Evolutionary conservation across 2,113 vertebrate species (phyloP).

Genomic region (Oncorhynchus tshawytscha): DNA sequence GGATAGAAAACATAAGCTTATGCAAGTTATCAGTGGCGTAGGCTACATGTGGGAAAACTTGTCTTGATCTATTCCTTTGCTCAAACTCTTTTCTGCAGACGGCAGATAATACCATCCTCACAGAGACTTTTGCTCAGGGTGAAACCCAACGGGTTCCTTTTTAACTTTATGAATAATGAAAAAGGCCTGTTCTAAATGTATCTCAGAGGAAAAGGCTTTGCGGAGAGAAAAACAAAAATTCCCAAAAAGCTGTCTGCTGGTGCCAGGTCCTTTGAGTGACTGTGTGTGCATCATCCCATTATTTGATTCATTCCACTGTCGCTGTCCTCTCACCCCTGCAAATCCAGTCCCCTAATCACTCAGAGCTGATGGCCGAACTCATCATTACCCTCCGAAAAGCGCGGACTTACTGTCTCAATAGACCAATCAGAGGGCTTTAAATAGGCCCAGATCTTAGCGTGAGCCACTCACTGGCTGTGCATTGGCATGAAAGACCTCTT

Average conservation of each 20-base stretch:
- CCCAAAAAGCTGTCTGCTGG: no score
- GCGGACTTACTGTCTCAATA: neutral
- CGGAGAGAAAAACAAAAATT: no score
- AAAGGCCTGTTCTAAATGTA: neutral
- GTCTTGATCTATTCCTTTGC: no score
- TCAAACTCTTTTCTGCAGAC: no score
- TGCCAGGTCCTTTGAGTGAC: no score
- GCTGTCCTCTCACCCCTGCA: neutral
- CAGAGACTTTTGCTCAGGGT: constrained; percentile 22
- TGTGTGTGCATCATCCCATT: no score
- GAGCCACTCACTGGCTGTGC: neutral
- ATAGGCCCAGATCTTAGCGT: neutral
- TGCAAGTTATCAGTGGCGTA: no score
- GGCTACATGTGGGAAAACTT: no score
- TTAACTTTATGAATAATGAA: constrained; percentile 72
- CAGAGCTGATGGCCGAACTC: neutral
- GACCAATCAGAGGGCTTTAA: neutral
- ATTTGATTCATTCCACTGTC: neutral
- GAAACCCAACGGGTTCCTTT: constrained; percentile 65
- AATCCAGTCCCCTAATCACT: neutral
- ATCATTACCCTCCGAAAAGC: neutral
- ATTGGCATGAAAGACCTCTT: neutral
- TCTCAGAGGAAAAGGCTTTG: neutral
- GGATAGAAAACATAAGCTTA: no score
- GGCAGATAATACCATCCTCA: neutral